Percentiles rank a stretch among this genome's conserved stretches.
phyloP scores from a whole-genome alignment of 2,888 invertebrate genomes.

The Quadroppia sp. region DNA sequence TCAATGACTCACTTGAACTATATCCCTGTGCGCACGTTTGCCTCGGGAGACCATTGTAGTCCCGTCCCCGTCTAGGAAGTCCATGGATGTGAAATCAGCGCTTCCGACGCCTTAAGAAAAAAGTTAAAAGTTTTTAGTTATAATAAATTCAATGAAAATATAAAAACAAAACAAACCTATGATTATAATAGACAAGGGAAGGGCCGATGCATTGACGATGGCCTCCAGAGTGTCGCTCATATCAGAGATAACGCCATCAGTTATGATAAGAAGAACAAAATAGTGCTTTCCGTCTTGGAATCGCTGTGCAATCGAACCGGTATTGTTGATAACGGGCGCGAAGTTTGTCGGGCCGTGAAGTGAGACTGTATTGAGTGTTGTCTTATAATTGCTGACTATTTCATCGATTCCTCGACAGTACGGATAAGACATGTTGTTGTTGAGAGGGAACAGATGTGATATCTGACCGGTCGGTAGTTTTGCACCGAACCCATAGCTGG shows the following conservation, averaged over 20 bases:
- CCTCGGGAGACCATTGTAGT: conserved; percentile 5
- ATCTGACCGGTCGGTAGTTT: conserved; percentile 56
- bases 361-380: conserved; percentile 56
- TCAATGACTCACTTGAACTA: conserved; percentile 47
- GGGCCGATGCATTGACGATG: conserved; percentile 57
- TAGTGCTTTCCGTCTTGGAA: conserved; percentile 57
- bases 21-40: conserved; percentile 34
- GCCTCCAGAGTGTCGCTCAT: conserved; percentile 57
- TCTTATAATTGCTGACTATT: conserved; percentile 57
- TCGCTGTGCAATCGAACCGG: conserved; percentile 54
- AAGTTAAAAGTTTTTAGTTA: not conserved
- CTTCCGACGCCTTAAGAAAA: conserved; percentile 58
- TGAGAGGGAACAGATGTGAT: conserved; percentile 58
- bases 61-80: conserved; percentile 56
- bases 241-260: conserved; percentile 62
- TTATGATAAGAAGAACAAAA: conserved; percentile 61
- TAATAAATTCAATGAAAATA: no score
- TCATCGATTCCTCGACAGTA: conserved; percentile 57
- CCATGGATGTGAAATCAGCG: conserved; percentile 62
- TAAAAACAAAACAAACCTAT: conserved; percentile 56
- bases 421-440: conserved; percentile 58
- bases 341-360: conserved; percentile 62
- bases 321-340: conserved; percentile 53
- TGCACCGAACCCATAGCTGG: conserved; percentile 59
- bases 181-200: conserved; percentile 61